phyloP scores from a whole-genome alignment of 2,113 vertebrate genomes.

The mouse (Mus musculus) region GRCm39 chr7:25610001-25610500 shows the following conservation, averaged over 20 bases:
- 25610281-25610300: not conserved
- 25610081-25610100: too few species aligned
- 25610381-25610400: not conserved
- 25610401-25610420: not conserved
- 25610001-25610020: too few species aligned
- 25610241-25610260: too few species aligned
- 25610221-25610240: too few species aligned
- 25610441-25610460: not conserved
- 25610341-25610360: not conserved
- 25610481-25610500: not conserved
- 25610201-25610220: too few species aligned
- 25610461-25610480: not conserved
- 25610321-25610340: not conserved
- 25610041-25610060: not conserved
- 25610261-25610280: not conserved
- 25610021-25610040: not conserved
- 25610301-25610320: not conserved
- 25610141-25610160: too few species aligned
- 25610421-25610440: too few species aligned
- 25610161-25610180: too few species aligned
- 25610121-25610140: too few species aligned
- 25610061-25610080: too few species aligned
- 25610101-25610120: too few species aligned
- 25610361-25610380: not conserved
- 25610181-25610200: too few species aligned